Conservation (phyloP, 2,797 vertebrate genomes). For the Platalea minor region DNA sequence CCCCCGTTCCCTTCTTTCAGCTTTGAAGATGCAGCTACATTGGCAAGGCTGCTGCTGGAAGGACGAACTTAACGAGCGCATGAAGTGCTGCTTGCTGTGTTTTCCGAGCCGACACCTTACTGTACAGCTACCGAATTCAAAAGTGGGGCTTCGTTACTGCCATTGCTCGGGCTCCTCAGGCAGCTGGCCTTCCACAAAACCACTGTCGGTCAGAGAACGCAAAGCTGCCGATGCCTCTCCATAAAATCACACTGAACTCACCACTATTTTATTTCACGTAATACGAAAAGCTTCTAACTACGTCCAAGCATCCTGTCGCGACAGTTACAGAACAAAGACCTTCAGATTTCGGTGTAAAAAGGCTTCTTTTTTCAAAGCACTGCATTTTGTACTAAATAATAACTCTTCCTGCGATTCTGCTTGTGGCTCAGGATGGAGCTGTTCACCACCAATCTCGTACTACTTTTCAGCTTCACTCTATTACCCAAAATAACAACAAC, state of each 20-base stretch:
- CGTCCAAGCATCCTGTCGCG: background rate
- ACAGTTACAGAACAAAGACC: background rate
- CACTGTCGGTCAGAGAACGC: background rate
- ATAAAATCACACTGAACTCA: background rate
- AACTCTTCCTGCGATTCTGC: background rate
- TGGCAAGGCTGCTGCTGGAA: background rate
- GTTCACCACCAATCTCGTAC: background rate
- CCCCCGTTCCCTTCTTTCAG: background rate
- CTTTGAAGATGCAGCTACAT: background rate
- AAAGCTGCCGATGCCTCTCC: background rate
- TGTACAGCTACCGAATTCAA: background rate
- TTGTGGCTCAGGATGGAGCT: background rate
- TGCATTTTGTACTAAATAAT: background rate
- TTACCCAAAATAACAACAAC: background rate
- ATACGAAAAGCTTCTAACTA: background rate
- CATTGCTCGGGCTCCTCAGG: background rate
- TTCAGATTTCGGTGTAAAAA: background rate
- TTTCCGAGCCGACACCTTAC: background rate
- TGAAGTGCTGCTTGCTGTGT: no score
- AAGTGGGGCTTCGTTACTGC: background rate
- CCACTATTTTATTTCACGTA: background rate
- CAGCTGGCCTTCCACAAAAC: background rate
- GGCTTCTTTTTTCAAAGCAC: background rate
- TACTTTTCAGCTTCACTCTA: background rate
- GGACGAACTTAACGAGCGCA: background rate